Evolutionary conservation across 2,113 vertebrate genomes (phyloP).

Genomic region (Riparia riparia): DNA sequence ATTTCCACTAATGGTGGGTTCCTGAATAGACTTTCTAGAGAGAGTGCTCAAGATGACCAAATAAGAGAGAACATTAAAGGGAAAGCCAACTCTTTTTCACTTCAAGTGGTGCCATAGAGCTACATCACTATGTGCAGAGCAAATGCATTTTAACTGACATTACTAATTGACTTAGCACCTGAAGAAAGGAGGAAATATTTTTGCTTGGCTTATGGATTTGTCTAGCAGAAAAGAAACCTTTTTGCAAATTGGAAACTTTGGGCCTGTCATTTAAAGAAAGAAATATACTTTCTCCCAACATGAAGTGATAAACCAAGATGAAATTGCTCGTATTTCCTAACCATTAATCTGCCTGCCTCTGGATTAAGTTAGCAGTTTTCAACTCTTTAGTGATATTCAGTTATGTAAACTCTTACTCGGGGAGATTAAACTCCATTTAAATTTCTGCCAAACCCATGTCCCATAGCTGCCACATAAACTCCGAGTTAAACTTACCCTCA

Average conservation of each 20-base stretch:
- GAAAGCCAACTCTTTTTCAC: not conserved
- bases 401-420: not conserved
- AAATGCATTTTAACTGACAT: not conserved
- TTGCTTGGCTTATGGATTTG: not conserved
- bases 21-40: not conserved
- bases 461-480: not conserved
- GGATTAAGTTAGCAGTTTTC: not conserved
- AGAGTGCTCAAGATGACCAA: not conserved
- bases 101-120: not conserved
- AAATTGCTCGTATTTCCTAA: not conserved
- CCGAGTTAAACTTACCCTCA: slow-evolving; percentile 81
- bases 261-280: not conserved
- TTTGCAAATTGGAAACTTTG: not conserved
- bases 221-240: not conserved
- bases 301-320: not conserved
- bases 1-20: not conserved
- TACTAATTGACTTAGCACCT: not conserved
- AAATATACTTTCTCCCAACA: not conserved
- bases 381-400: not conserved
- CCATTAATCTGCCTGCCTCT: not conserved
- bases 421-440: not conserved
- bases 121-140: not conserved
- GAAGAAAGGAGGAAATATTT: not conserved
- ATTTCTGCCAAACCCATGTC: not conserved
- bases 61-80: not conserved